Base-by-base conservation (phyloP, 2,888 invertebrate genomes). In the Drosophila trichaetosa region DNA sequence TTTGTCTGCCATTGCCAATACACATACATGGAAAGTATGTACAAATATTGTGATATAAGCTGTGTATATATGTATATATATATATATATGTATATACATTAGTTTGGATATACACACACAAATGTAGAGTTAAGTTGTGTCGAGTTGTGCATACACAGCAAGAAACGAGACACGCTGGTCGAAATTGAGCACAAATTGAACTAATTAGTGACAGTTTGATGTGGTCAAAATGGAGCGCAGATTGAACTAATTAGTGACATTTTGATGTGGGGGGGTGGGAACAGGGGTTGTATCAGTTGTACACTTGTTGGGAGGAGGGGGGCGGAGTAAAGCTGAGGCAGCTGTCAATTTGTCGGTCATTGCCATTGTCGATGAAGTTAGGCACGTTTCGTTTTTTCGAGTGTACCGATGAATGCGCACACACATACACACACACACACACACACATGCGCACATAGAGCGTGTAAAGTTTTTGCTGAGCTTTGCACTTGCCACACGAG, bases 401-500 rank as follows among this genome's bases (percentile, higher is more conserved):
- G 56, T 68, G 52, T 60, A 71, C 16, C 27, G 7, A 34, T 36
- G 34, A 24, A 34, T 31, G 21, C 56, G 46, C 27, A 27, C 40
- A 13, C 59, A 73, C 56, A 48, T 21, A 69, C 29, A 49, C 27
- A 21, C 10, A 29, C 36, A 36, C 36, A 16, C 18, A 38, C 38
- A 8, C 2, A 38, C 4, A 38, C 21, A 46, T 27, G 33, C 56
- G 46, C 16, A n/a, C 46, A 13, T 56, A 64, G 60, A 48, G 48
- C 56, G 31, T 33, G 21, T 10, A 21, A 21, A 74, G 57, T 75
- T 83, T 69, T n/a, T 84, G 84, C 84, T 86, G 83, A 74, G 86
- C 76, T 73, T 64, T 54, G 76, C 88, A 83, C 34, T 79, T 83
- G 72, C 61, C 74, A 64, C 63, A 65, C 38, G 56, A 60, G 48